A percentile compares a stretch with the other conserved stretches of the same genome.
Conservation (phyloP, 2,113 vertebrate genomes). For the Fulmarus glacialis region DNA sequence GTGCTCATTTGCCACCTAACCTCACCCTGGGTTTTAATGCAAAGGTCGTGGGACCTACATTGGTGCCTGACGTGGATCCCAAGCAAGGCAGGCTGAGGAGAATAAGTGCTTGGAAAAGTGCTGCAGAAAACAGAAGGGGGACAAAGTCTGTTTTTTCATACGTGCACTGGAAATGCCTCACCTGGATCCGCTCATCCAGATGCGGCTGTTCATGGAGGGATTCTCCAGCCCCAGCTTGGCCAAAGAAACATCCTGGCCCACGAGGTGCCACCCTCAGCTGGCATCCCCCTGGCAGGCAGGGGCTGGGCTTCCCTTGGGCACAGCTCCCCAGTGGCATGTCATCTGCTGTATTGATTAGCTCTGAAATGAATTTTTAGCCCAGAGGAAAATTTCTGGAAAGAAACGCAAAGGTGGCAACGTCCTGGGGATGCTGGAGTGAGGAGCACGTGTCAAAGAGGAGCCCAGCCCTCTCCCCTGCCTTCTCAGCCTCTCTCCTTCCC, state of each 20-base stretch:
- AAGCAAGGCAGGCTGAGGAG: not conserved
- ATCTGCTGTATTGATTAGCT: not conserved
- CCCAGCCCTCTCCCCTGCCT: not conserved
- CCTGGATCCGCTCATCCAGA: not conserved
- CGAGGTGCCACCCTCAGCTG: not conserved
- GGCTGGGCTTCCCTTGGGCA: not conserved
- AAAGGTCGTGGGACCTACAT: accelerated
- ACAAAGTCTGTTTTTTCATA: not conserved
- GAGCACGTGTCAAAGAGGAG: not conserved
- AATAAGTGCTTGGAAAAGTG: not conserved
- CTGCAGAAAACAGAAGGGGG: not conserved
- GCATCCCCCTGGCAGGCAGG: not conserved
- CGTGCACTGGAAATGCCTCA: accelerated
- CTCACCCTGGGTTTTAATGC: not conserved
- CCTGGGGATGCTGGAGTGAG: not conserved
- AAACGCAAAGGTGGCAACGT: not conserved
- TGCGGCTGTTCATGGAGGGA: too few relatives aligned
- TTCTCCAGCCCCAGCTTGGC: not conserved
- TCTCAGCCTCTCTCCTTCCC: not conserved
- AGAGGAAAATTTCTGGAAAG: not conserved
- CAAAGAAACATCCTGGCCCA: not conserved
- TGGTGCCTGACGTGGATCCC: not conserved
- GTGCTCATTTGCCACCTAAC: not conserved
- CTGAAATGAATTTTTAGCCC: not conserved
- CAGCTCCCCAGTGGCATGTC: not conserved